A percentile compares a stretch with the other conserved stretches of the same genome.
Evolutionary conservation across 2,797 vertebrate species (phyloP).

Genomic region (Microctenopoma lineatum): DNA sequence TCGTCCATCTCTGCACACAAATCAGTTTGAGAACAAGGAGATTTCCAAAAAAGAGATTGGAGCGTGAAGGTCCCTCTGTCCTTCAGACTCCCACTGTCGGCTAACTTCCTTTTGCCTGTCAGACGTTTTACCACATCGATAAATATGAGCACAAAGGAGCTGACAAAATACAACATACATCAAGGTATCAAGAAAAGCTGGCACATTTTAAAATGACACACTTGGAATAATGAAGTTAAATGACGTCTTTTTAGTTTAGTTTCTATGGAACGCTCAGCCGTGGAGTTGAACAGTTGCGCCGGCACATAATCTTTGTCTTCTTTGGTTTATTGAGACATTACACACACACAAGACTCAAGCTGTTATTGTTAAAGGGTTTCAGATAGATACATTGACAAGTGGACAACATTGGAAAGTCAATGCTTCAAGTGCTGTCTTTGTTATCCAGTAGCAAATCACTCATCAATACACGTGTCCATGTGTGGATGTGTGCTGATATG

Average conservation of each 20-base stretch:
- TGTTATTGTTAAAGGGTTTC: conserved; percentile 31
- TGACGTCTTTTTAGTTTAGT: background rate
- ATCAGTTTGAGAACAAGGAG: conserved; percentile 66
- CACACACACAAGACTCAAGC: conserved; percentile 11
- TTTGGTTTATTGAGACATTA: conserved; percentile 41
- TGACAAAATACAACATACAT: conserved; percentile 9
- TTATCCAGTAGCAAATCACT: background rate
- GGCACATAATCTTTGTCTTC: background rate
- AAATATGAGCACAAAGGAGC: conserved; percentile 32
- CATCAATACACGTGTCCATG: background rate
- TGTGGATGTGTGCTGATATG: too few relatives aligned
- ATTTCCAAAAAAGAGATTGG: conserved; percentile 48
- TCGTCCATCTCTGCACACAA: conserved; percentile 68
- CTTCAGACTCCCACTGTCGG: conserved; percentile 64
- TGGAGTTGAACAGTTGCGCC: conserved; percentile 3
- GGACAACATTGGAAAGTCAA: conserved; percentile 47
- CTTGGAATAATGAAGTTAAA: background rate
- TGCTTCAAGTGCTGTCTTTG: conserved; percentile 24
- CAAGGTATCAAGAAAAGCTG: background rate
- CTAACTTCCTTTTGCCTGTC: conserved; percentile 54
- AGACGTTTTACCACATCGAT: conserved; percentile 33
- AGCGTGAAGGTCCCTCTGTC: conserved; percentile 66
- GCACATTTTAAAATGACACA: background rate
- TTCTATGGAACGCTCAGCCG: conserved; percentile 1
- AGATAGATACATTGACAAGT: conserved; percentile 49